phyloP scores from a whole-genome alignment of 2,888 invertebrate genomes.

The Lasioglossum calceatum region DNA sequence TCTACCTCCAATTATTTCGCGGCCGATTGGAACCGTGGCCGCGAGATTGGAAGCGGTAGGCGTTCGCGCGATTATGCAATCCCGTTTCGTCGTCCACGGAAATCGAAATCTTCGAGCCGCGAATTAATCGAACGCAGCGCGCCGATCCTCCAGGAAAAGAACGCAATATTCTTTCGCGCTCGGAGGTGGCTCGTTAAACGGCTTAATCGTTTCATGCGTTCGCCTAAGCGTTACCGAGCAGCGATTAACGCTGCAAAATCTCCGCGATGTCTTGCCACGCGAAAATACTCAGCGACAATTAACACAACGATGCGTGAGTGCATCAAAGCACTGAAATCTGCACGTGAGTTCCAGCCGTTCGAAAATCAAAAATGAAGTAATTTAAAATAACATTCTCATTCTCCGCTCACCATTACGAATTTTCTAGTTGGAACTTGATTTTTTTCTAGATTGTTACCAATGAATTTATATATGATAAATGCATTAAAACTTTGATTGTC shows the following conservation, averaged over 20 bases:
- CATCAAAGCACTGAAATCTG: neutral
- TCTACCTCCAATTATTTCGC: conserved; percentile 73
- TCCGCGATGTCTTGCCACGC: neutral
- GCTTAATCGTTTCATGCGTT: neutral
- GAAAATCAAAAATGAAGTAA: neutral
- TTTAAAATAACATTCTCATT: neutral
- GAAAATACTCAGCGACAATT: neutral
- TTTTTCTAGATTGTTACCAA: too few relatives aligned
- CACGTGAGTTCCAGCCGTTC: too few relatives aligned
- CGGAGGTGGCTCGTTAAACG: neutral
- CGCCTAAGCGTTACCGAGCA: neutral
- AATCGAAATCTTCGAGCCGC: conserved; percentile 32
- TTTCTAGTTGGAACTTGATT: neutral
- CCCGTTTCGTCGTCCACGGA: conserved; percentile 18
- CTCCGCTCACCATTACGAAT: neutral
- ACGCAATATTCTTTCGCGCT: neutral
- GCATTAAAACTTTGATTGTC: too few relatives aligned
- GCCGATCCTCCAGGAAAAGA: neutral
- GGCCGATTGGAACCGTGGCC: conserved; percentile 32
- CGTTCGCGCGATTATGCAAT: conserved; percentile 28
- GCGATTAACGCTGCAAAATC: neutral
- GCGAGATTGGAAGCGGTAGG: conserved; percentile 13
- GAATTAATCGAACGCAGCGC: conserved; percentile 1
- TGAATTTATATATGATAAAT: too few relatives aligned
- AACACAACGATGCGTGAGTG: neutral